Evolutionary conservation across 1,140 invertebrate genomes (phyloP), one percentile per base, ranked within the genome.

Genomic region (Hirudo medicinalis): DNA sequence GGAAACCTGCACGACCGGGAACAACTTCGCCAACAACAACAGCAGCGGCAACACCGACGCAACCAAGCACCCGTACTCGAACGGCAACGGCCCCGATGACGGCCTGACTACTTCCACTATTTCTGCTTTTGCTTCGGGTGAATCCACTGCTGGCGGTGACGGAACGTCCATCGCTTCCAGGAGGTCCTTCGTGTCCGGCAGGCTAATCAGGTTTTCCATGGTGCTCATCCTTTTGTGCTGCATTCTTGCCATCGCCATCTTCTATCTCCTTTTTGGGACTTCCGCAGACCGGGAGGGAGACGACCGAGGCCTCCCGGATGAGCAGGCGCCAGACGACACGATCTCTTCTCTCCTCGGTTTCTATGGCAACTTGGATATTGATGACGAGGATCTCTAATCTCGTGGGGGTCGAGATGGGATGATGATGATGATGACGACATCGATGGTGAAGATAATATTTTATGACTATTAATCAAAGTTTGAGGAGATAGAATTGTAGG

Each of bases 201-300:
- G 67, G 22, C 67, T 68, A 25, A 25, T 68, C 67, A 36, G 11
- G 67, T 68, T 68, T 40, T 68, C 29, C 29, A 13, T 68, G 29
- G 40, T 36, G 67, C 29, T 68, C n/a, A 11, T 68, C 27, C 25
- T 68, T 27, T 40, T 68, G 19, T 29, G 67, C n/a, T 29, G 29
- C 29, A 27, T 68, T 40, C n/a, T 68, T n/a, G 32, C 40, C 20
- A 25, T 68, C 32, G 67, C 67, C 9, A 20, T 68, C 67, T 27
- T 68, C 40, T 40, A 40, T 40, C 29, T 68, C 20, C 27, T 40
- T 9, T 29, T 29, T 8, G 29, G 29, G 15, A 36, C 40, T 32
- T 68, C 67, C 40, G 29, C 67, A 6, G 32, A 36, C 22, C 29
- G 25, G 19, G 60, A 25, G 22, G 29, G 22, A 1, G 29, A 40